phyloP scores from a whole-genome alignment of 2,113 vertebrate species.

The Athene noctua region DNA sequence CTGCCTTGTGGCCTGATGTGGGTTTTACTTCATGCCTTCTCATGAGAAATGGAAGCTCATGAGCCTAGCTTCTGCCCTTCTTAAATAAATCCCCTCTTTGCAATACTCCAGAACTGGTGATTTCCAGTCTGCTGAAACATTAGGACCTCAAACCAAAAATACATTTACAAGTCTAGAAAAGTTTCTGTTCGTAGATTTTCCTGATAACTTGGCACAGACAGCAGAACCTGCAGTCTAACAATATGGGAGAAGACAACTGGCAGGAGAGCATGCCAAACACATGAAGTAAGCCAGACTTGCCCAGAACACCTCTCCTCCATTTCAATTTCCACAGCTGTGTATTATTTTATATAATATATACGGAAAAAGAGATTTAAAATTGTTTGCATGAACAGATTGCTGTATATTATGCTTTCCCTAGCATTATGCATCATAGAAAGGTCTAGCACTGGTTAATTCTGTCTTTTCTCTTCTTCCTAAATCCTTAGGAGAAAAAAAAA shows the following conservation, averaged over 20 bases:
- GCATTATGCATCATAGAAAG: not conserved
- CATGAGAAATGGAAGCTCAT: fast-evolving
- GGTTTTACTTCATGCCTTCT: not conserved
- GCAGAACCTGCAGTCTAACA: not conserved
- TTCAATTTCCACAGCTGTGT: not conserved
- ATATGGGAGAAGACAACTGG: not conserved
- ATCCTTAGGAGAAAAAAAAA: not conserved
- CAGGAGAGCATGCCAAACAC: not conserved
- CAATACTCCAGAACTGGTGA: not conserved
- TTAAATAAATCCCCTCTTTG: not conserved
- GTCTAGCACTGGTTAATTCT: not conserved
- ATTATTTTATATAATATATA: not conserved
- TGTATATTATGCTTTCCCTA: not conserved
- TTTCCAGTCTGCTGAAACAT: not conserved
- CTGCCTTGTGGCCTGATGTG: not conserved
- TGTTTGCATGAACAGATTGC: not conserved
- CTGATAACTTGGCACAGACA: not conserved
- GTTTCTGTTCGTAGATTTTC: not conserved
- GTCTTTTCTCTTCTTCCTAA: not conserved
- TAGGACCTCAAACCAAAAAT: not conserved
- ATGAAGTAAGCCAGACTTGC: not conserved
- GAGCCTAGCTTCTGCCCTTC: not conserved
- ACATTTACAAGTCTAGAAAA: not conserved
- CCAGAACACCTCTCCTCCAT: not conserved
- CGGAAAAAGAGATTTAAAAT: not conserved